These are phyloP conservation scores for Scopus umbretta DNA, from an alignment of 2,113 vertebrate species.

Conservation along the genomic window DNA sequence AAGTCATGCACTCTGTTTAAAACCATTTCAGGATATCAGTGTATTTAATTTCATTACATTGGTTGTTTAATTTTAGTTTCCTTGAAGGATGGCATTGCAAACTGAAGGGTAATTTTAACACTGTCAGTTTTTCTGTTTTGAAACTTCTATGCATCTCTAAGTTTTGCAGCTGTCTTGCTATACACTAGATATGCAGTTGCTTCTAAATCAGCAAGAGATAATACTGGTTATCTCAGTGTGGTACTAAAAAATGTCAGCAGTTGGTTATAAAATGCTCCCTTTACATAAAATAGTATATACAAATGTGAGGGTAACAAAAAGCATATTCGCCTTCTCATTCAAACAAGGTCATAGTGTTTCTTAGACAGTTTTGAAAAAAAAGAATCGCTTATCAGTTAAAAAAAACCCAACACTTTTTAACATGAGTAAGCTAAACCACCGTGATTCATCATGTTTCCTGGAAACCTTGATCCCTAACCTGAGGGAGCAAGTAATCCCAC, in stretches of 20 bases:
- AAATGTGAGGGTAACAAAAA: background rate
- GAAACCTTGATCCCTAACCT: slow-evolving; percentile 39
- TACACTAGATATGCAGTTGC: background rate
- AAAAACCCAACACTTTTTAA: background rate
- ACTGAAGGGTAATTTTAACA: background rate
- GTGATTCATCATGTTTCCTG: slow-evolving; percentile 31
- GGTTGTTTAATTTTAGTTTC: background rate
- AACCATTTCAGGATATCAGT: accelerated
- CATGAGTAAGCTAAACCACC: slow-evolving; percentile 19
- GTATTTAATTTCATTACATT: background rate
- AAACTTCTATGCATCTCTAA: background rate
- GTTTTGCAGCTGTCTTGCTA: background rate
- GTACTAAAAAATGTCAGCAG: background rate
- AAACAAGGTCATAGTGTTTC: background rate
- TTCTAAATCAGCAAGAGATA: background rate
- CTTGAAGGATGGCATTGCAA: background rate
- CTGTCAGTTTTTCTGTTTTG: background rate
- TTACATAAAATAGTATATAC: background rate
- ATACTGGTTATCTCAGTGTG: background rate
- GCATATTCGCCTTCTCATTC: background rate
- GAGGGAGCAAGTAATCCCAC: slow-evolving; percentile 4
- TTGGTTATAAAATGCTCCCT: background rate
- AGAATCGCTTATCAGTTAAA: background rate
- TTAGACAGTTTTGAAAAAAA: background rate
- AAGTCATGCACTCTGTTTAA: background rate